Evolutionary conservation across 2,113 vertebrate genomes (phyloP).

Genomic region (Epinephelus moara): DNA sequence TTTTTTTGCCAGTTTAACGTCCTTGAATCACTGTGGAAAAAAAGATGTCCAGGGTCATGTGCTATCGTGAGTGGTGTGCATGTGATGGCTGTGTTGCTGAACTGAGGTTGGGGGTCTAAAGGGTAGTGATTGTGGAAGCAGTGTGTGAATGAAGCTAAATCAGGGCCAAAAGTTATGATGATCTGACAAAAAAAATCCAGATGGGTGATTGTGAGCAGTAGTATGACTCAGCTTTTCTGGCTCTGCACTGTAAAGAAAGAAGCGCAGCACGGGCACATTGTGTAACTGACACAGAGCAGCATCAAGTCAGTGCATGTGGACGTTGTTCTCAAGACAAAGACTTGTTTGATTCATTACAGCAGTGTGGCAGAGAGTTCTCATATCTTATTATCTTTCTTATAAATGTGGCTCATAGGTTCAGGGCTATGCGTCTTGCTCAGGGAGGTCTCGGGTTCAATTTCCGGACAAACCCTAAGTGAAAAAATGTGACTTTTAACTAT

Average conservation of each 20-base stretch:
- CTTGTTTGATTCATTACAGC: not conserved
- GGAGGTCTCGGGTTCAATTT: too few relatives aligned
- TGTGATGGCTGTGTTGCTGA: not conserved
- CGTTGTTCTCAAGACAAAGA: conserved; percentile 25
- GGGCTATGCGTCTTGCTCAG: not conserved
- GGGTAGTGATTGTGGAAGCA: not conserved
- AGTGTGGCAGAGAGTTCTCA: not conserved
- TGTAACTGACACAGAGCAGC: not conserved
- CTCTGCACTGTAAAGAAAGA: not conserved
- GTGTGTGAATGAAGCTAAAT: not conserved
- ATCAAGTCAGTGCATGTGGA: not conserved
- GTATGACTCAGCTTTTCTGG: not conserved
- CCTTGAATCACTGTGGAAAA: not conserved
- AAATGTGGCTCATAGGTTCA: not conserved
- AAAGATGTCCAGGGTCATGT: not conserved
- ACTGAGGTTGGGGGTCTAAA: not conserved
- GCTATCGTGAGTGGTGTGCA: not conserved
- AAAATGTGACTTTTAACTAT: not conserved
- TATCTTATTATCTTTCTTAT: not conserved
- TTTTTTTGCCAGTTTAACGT: not conserved
- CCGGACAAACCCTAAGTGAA: not conserved
- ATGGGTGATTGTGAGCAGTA: not conserved
- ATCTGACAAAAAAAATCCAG: too few relatives aligned
- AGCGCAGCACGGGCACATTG: not conserved
- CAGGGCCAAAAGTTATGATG: too few relatives aligned